Evolutionary conservation across 2,797 vertebrate species (phyloP).

Genomic region (Gastrophryne carolinensis): DNA sequence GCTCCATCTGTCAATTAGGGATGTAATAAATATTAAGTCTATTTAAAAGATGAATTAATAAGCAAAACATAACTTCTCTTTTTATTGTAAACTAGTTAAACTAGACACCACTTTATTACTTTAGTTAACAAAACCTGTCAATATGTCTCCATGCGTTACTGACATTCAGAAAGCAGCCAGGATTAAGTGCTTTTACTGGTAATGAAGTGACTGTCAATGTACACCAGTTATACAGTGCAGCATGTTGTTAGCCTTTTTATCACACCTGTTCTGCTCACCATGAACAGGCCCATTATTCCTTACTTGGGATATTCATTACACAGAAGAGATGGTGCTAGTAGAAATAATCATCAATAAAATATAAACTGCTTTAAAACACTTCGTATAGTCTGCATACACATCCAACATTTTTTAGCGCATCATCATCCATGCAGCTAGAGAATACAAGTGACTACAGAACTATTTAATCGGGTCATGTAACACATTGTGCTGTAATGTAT

Average conservation of each 20-base stretch:
- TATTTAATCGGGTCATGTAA: background rate
- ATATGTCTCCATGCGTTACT: background rate
- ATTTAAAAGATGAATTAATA: no score
- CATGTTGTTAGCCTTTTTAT: background rate
- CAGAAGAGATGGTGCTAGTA: background rate
- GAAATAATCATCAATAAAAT: background rate
- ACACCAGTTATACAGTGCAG: background rate
- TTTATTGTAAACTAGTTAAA: background rate
- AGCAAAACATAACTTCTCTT: no score
- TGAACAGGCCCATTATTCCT: background rate
- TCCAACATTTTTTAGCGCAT: background rate
- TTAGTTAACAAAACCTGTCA: background rate
- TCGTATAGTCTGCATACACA: background rate
- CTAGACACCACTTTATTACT: background rate
- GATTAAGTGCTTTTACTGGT: background rate
- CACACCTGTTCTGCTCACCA: background rate
- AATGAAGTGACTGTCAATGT: background rate
- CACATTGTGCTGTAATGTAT: background rate
- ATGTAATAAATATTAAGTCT: no score
- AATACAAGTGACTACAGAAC: background rate
- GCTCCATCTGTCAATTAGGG: no score
- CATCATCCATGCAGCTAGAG: background rate
- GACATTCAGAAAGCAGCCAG: background rate
- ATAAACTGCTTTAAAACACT: background rate
- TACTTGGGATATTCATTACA: background rate